Evolutionary conservation across 2,888 invertebrate species (phyloP).

Genomic region (Amphipoea oculea): DNA sequence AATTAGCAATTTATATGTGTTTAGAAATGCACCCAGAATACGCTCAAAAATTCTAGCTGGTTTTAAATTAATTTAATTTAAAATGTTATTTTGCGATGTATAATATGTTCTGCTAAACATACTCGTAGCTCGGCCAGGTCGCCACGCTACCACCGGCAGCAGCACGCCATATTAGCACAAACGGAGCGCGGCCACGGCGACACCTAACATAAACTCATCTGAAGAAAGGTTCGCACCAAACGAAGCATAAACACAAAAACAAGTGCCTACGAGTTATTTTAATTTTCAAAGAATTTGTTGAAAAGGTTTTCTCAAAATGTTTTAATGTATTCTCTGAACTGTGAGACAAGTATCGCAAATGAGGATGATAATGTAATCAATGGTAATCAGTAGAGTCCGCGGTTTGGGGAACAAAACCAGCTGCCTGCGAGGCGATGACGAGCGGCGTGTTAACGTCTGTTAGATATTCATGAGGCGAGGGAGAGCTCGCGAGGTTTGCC

Average conservation of each 20-base stretch:
- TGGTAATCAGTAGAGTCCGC: constrained; percentile 42
- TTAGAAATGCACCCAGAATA: background rate
- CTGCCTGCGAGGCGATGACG: constrained; percentile 1
- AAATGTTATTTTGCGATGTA: background rate
- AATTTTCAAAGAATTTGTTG: constrained; percentile 16
- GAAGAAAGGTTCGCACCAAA: constrained; percentile 4
- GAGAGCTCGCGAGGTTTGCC: background rate
- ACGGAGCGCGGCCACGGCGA: constrained; percentile 14
- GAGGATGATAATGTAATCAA: constrained; percentile 50
- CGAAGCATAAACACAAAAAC: constrained; percentile 13
- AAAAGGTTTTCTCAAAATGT: constrained; percentile 13
- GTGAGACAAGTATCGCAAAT: constrained; percentile 36
- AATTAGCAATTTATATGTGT: background rate
- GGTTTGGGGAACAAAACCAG: background rate
- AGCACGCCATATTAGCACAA: background rate
- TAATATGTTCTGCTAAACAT: background rate
- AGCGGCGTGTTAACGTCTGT: constrained; percentile 43
- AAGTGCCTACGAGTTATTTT: constrained; percentile 9
- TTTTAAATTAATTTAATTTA: background rate
- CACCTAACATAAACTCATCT: constrained; percentile 2
- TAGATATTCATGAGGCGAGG: constrained; percentile 41
- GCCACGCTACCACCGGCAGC: background rate
- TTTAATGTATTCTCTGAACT: constrained; percentile 33
- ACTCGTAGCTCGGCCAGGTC: background rate
- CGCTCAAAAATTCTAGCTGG: background rate